A percentile compares a stretch with the other conserved stretches of the same genome.
Evolutionary conservation across 2,113 vertebrate species (phyloP).

Genomic region (Acrocephalus kingi): DNA sequence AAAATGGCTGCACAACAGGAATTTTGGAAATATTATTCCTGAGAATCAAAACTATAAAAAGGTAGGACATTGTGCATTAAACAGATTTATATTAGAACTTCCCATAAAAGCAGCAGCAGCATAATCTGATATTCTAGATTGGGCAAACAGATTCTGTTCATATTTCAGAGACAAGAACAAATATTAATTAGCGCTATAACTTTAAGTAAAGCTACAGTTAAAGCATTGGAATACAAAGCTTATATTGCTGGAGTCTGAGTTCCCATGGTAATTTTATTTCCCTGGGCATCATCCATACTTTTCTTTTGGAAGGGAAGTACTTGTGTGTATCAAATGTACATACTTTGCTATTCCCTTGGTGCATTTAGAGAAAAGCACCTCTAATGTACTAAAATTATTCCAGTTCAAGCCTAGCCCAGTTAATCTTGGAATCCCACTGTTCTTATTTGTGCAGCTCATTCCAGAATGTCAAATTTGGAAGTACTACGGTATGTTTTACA

Average conservation of each 20-base stretch:
- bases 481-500: not conserved
- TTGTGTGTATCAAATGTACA: fast-evolving
- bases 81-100: not conserved
- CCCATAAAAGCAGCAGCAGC: not conserved
- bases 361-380: not conserved
- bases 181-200: conserved; percentile 17
- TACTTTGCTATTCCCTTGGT: not conserved
- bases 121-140: not conserved
- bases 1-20: conserved; percentile 34
- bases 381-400: not conserved
- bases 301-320: not conserved
- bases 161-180: conserved; percentile 37
- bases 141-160: conserved; percentile 24
- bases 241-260: not conserved
- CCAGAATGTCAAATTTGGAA: not conserved
- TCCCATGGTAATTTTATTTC: not conserved
- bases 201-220: conserved; percentile 8
- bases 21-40: conserved; percentile 40
- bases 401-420: not conserved
- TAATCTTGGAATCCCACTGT: not conserved
- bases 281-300: not conserved
- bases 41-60: not conserved
- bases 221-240: conserved; percentile 31
- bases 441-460: not conserved
- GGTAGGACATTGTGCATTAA: not conserved